Evolutionary conservation across 2,797 vertebrate species (phyloP).

Genomic region (Falco naumanni): DNA sequence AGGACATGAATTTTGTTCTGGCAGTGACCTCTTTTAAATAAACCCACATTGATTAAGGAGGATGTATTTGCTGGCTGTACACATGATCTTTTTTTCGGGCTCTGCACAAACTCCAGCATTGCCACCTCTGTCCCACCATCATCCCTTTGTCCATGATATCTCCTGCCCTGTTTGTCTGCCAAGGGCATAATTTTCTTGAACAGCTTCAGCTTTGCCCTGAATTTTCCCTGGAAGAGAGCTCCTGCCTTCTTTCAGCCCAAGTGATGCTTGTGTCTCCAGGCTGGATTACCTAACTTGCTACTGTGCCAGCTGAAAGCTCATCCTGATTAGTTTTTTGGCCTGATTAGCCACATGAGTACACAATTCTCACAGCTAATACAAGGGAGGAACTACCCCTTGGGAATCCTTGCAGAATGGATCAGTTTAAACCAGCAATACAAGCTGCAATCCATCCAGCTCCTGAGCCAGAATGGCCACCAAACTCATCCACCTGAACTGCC

Average conservation of each 20-base stretch:
- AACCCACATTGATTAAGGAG: neutral
- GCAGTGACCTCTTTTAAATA: neutral
- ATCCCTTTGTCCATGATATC: neutral
- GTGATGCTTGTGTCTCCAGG: neutral
- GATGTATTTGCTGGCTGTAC: neutral
- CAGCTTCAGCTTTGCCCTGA: neutral
- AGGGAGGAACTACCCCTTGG: neutral
- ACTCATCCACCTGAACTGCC: neutral
- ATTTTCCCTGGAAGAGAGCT: neutral
- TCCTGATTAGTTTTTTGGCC: neutral
- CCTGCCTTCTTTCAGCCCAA: neutral
- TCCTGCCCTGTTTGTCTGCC: neutral
- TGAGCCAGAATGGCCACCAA: neutral
- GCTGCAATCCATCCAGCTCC: neutral
- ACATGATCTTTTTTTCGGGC: neutral
- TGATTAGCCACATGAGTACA: neutral
- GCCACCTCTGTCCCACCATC: neutral
- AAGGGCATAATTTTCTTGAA: neutral
- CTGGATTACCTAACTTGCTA: neutral
- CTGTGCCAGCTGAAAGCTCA: neutral
- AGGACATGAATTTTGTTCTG: neutral
- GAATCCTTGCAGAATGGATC: neutral
- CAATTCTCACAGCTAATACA: neutral
- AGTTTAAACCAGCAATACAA: neutral
- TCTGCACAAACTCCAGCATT: neutral